phyloP scores from a whole-genome alignment of 1,140 invertebrate genomes.

The Zaprionus tsacasi region DNA sequence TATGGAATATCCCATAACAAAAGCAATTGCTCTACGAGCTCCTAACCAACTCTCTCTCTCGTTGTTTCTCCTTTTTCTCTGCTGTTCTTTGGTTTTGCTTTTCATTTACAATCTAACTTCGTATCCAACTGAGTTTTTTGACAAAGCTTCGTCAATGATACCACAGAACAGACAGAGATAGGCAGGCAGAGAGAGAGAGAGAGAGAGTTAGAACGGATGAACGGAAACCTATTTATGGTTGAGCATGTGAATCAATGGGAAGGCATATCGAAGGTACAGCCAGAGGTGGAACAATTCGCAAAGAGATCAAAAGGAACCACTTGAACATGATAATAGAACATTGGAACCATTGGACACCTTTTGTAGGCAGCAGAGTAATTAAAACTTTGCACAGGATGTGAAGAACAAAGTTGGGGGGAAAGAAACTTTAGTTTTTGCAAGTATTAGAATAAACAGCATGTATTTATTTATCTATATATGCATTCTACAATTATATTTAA shows the following conservation, averaged over 20 bases:
- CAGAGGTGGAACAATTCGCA: conserved; percentile 8
- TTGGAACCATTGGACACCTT: background rate
- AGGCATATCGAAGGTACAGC: conserved; percentile 1
- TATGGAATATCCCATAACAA: conserved; percentile 36
- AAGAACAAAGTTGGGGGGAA: background rate
- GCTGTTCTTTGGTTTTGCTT: background rate
- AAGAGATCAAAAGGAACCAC: conserved; percentile 28
- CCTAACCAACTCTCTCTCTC: background rate
- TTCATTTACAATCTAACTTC: conserved; percentile 24
- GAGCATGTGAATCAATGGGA: conserved; percentile 26
- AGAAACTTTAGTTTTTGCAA: background rate
- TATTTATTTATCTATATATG: too few relatives aligned
- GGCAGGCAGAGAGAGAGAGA: background rate
- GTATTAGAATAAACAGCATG: too few relatives aligned
- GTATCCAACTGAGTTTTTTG: conserved; percentile 7
- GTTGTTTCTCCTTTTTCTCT: too few relatives aligned
- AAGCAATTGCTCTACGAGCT: conserved; percentile 34
- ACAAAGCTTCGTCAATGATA: conserved; percentile 1
- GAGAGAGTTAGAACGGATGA: background rate
- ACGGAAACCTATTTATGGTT: conserved; percentile 18
- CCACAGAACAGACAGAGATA: background rate
- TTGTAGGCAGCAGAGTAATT: conserved; percentile 17
- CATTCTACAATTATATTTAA: background rate
- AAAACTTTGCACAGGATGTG: background rate
- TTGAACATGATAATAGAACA: conserved; percentile 20